These are phyloP conservation scores for Caerostris extrusa DNA, from an alignment of 1,140 invertebrate genomes.

Conservation along the genomic window DNA sequence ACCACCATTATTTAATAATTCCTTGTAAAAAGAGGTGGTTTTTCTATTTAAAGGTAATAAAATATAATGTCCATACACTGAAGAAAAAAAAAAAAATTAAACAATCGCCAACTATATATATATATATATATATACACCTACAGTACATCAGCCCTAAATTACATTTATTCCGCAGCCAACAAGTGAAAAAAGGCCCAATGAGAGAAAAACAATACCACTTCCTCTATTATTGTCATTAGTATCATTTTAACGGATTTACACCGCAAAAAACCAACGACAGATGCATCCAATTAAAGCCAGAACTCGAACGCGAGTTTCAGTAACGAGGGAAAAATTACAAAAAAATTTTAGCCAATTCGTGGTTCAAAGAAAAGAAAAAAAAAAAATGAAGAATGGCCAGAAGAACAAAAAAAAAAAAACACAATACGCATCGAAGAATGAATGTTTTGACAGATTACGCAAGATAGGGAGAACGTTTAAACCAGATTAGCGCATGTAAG, in stretches of 20 bases:
- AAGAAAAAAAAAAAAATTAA: not conserved
- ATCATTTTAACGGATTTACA: slow-evolving; percentile 53
- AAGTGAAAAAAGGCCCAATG: no score
- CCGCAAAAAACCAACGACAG: slow-evolving; percentile 46
- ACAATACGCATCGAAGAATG: slow-evolving; percentile 28
- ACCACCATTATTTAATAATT: slow-evolving; percentile 26
- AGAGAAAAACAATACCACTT: slow-evolving; percentile 43
- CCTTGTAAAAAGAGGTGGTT: not conserved
- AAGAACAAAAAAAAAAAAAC: not conserved
- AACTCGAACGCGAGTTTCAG: not conserved
- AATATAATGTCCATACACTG: not conserved
- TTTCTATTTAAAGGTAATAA: slow-evolving; percentile 49
- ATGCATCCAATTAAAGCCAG: slow-evolving; percentile 47
- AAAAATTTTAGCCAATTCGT: not conserved
- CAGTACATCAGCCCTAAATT: not conserved
- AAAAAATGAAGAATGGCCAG: not conserved
- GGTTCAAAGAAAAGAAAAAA: not conserved
- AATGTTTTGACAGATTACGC: slow-evolving; percentile 47
- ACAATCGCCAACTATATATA: not conserved
- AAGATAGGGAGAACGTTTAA: slow-evolving; percentile 39
- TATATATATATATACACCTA: not conserved
- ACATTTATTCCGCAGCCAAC: slow-evolving; percentile 7
- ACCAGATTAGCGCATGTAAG: slow-evolving; percentile 50
- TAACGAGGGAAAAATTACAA: slow-evolving; percentile 34
- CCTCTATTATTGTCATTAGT: slow-evolving; percentile 30